Evolutionary conservation across 1,140 invertebrate genomes (phyloP).

Genomic region (Centruroides sculpturatus): DNA sequence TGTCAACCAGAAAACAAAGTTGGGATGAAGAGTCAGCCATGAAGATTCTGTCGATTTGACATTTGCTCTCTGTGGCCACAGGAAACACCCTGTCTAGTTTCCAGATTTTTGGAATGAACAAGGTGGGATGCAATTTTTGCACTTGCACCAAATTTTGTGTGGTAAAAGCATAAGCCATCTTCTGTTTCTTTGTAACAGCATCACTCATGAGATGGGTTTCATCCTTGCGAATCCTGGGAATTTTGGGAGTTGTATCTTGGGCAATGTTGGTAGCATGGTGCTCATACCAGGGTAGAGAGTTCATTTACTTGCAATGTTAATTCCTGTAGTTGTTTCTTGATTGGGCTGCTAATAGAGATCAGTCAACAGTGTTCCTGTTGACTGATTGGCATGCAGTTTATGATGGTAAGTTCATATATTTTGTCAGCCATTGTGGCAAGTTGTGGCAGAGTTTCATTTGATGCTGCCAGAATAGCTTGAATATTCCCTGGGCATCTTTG

Average conservation of each 20-base stretch:
- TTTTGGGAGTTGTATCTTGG: neutral
- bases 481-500: neutral
- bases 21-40: neutral
- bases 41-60: too few relatives aligned
- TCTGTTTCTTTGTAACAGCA: neutral
- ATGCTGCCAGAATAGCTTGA: neutral
- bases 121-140: conserved; percentile 1
- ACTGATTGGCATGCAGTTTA: neutral
- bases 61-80: neutral
- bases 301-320: too few relatives aligned
- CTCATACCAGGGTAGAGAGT: too few relatives aligned
- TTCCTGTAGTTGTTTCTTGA: neutral
- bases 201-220: neutral
- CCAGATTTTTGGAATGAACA: neutral
- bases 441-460: neutral
- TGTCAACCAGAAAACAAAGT: conserved; percentile 2
- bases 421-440: neutral
- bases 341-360: too few relatives aligned
- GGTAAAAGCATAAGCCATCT: conserved; percentile 9
- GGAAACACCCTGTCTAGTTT: neutral
- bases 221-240: too few relatives aligned
- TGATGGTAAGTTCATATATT: neutral
- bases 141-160: conserved; percentile 5
- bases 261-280: neutral
- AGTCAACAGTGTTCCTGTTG: neutral